These are phyloP conservation scores for Platycnemis pennipes DNA, from an alignment of 2,888 invertebrate species.

Conservation along the genomic window DNA sequence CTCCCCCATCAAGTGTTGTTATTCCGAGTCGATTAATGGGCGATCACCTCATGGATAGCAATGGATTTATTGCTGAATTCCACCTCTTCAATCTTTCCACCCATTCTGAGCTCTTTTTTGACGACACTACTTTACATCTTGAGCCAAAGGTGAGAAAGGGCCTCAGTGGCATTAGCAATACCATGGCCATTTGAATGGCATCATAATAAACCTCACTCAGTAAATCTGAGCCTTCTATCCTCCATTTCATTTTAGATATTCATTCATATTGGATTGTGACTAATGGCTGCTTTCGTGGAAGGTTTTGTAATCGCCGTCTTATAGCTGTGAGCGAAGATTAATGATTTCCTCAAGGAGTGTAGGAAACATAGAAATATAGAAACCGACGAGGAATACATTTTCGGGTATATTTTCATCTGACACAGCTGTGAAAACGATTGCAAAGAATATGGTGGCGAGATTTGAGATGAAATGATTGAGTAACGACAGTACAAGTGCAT, in stretches of 20 bases:
- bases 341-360: not conserved
- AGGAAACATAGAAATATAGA: not conserved
- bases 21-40: not conserved
- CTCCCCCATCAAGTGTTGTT: not conserved
- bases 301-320: not conserved
- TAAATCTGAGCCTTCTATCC: not conserved
- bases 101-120: not conserved
- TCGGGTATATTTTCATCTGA: not conserved
- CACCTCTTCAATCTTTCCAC: not conserved
- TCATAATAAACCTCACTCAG: not conserved
- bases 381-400: not conserved
- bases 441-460: not conserved
- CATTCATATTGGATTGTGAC: slow-evolving; percentile 27
- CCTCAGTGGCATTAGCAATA: not conserved
- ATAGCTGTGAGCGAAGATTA: not conserved
- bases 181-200: not conserved
- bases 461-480: not conserved
- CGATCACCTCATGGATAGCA: not conserved
- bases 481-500: not conserved
- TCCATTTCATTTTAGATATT: slow-evolving; percentile 20
- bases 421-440: not conserved
- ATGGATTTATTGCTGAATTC: not conserved
- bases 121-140: not conserved
- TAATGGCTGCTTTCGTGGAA: slow-evolving; percentile 16
- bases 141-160: not conserved